These are phyloP conservation scores for Megathymus violae DNA, from an alignment of 1,140 invertebrate species.

Conservation along the genomic window DNA sequence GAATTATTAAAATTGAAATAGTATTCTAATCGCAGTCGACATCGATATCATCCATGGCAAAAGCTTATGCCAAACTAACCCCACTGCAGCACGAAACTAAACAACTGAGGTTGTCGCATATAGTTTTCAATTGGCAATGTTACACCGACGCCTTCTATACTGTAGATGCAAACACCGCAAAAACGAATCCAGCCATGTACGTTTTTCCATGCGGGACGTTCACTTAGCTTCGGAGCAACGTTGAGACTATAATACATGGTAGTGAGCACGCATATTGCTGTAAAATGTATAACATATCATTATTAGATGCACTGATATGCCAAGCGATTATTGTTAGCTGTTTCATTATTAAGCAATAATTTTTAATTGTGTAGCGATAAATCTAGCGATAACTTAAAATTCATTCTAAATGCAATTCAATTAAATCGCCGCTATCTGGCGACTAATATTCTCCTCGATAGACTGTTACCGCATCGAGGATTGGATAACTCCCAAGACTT, in stretches of 20 bases:
- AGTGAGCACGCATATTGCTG: conserved; percentile 53
- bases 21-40: background rate
- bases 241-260: conserved; percentile 59
- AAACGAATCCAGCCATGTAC: conserved; percentile 55
- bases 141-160: conserved; percentile 57
- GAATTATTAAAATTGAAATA: conserved; percentile 6
- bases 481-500: no score
- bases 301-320: no score
- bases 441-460: no score
- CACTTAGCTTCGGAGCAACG: conserved; percentile 33
- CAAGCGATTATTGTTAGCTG: no score
- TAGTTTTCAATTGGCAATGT: conserved; percentile 63
- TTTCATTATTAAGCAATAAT: no score
- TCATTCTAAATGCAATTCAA: no score
- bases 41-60: background rate
- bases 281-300: no score
- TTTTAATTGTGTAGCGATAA: no score
- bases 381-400: no score
- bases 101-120: conserved; percentile 59
- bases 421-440: no score
- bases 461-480: no score
- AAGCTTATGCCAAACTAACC: conserved; percentile 42
- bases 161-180: conserved; percentile 58
- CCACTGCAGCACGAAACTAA: conserved; percentile 44
- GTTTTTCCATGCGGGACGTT: conserved; percentile 60